Evolutionary conservation across 2,797 vertebrate species (phyloP).

Genomic region (Bovichtus diacanthus): DNA sequence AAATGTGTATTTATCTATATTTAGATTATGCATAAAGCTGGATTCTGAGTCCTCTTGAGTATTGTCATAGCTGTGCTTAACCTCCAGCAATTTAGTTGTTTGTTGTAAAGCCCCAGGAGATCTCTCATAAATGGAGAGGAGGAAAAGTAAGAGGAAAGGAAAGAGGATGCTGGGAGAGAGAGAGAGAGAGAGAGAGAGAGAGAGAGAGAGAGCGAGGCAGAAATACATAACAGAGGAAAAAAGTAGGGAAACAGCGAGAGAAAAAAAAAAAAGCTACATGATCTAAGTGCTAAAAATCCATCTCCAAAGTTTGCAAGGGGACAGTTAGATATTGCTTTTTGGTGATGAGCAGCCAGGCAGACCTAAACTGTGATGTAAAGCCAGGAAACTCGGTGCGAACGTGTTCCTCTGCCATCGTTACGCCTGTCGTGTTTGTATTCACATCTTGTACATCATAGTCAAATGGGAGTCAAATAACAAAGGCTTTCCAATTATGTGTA

Average conservation of each 20-base stretch:
- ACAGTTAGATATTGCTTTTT: conserved; percentile 66
- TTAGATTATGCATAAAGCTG: conserved; percentile 45
- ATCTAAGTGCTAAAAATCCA: conserved; percentile 48
- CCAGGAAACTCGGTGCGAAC: conserved; percentile 75
- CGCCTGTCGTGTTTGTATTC: conserved; percentile 82
- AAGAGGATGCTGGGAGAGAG: conserved; percentile 31
- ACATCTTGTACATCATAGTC: conserved; percentile 85
- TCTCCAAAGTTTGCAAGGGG: conserved; percentile 49
- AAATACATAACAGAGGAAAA: not conserved
- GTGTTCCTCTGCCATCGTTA: conserved; percentile 70
- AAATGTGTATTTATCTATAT: conserved; percentile 28
- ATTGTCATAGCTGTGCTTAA: conserved; percentile 44
- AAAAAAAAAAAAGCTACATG: conserved; percentile 1
- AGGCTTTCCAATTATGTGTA: conserved; percentile 84
- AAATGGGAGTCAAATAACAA: conserved; percentile 87
- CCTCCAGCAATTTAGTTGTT: conserved; percentile 55
- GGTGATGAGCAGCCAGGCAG: conserved; percentile 56
- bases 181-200: conserved; percentile 12
- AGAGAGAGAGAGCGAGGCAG: conserved; percentile 2
- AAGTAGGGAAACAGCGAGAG: not conserved
- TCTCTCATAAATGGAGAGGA: conserved; percentile 25
- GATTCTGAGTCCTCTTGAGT: conserved; percentile 36
- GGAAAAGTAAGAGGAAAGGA: conserved; percentile 28
- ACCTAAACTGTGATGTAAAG: conserved; percentile 75
- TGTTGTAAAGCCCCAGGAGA: conserved; percentile 57